phyloP scores from a whole-genome alignment of 2,888 invertebrate genomes.

The Drosophila infuscata region DNA sequence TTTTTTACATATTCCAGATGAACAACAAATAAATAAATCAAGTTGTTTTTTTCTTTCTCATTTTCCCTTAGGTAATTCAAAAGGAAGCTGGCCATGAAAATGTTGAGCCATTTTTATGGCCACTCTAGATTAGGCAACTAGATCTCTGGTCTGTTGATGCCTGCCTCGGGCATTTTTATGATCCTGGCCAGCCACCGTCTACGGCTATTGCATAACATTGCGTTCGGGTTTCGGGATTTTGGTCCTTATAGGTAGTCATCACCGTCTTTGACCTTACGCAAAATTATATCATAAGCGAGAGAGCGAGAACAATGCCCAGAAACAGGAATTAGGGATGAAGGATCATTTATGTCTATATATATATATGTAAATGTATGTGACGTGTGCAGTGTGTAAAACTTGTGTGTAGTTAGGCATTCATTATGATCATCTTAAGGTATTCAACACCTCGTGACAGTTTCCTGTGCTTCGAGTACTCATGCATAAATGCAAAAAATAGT shows the following conservation, averaged over 20 bases:
- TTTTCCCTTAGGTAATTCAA: slow-evolving; percentile 25
- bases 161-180: slow-evolving; percentile 55
- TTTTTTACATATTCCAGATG: slow-evolving; percentile 17
- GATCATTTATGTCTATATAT: slow-evolving; percentile 34
- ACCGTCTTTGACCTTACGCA: slow-evolving; percentile 60
- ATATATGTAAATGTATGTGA: neutral
- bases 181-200: slow-evolving; percentile 39
- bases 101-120: slow-evolving; percentile 60
- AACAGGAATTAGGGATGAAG: slow-evolving; percentile 30
- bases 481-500: slow-evolving; percentile 47
- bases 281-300: slow-evolving; percentile 70
- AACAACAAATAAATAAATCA: slow-evolving; percentile 24
- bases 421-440: slow-evolving; percentile 43
- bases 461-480: slow-evolving; percentile 56
- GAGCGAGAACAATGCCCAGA: slow-evolving; percentile 48
- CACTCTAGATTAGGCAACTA: slow-evolving; percentile 52
- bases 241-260: slow-evolving; percentile 21
- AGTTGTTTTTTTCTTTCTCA: neutral
- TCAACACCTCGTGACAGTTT: slow-evolving; percentile 69
- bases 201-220: slow-evolving; percentile 75
- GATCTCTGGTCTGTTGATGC: slow-evolving; percentile 31
- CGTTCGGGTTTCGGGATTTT: slow-evolving; percentile 45
- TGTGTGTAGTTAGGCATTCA: slow-evolving; percentile 31
- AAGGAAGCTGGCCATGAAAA: slow-evolving; percentile 17
- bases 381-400: slow-evolving; percentile 29